phyloP scores from a whole-genome alignment of 2,888 invertebrate genomes.

The Danaus chrysippus region DNA sequence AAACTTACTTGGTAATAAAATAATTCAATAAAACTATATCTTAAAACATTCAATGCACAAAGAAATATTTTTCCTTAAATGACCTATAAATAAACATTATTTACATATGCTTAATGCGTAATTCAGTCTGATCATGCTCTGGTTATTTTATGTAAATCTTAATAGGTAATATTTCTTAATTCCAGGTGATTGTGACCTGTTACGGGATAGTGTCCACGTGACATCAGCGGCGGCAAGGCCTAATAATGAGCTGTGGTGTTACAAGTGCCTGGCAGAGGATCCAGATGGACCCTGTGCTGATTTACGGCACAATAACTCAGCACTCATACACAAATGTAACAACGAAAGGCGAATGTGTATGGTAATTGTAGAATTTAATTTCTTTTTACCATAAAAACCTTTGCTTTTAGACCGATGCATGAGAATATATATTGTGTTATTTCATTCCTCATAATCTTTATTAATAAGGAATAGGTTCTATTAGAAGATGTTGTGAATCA shows the following conservation, averaged over 20 bases:
- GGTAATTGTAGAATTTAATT: slow-evolving; percentile 67
- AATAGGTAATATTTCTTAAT: slow-evolving; percentile 24
- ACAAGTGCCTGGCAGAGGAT: slow-evolving; percentile 87
- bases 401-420: no score
- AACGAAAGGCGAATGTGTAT: slow-evolving; percentile 88
- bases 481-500: not conserved
- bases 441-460: no score
- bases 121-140: no score
- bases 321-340: slow-evolving; percentile 85
- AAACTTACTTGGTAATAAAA: not conserved
- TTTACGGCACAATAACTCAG: slow-evolving; percentile 78
- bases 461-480: no score
- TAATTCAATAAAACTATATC: no score
- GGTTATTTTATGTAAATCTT: not conserved
- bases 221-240: slow-evolving; percentile 89
- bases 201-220: slow-evolving; percentile 83
- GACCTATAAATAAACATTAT: no score
- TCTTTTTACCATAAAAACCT: not conserved
- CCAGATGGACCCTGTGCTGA: slow-evolving; percentile 86
- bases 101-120: no score
- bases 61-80: no score
- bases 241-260: slow-evolving; percentile 89
- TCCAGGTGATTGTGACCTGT: slow-evolving; percentile 65
- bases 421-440: no score
- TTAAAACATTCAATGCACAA: no score